Base-by-base conservation (phyloP, 2,797 vertebrate genomes). In the Sebastes paucispinis region DNA sequence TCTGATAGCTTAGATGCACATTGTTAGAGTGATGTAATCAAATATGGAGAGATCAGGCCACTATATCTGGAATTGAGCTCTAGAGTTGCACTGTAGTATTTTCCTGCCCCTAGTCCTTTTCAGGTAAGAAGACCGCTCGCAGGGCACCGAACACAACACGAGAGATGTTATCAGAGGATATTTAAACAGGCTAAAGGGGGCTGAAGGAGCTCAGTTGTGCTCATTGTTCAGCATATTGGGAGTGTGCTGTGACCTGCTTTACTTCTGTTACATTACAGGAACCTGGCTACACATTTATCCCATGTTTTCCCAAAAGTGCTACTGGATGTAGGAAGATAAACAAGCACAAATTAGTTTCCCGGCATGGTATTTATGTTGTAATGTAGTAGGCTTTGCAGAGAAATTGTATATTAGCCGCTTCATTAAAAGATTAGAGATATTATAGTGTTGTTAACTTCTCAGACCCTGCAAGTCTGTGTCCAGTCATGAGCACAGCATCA, bases 171-270 rank as follows among this genome's bases (percentile, higher is more conserved):
- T 94, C 93, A 62, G 80, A 88, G 88, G 89, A 89, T 89, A 88
- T 94, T 92, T 88, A 91, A 93, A 91, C 87, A 65, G 85, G 83
- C 78, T 85, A 73, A 89, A 85, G 75, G 69, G 82, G 82, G 67
- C 71, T 80, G 83, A 93, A 83, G 84, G 77, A 84, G 90, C 89
- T 87, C 80, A 64, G 85, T 90, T 80, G 70, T 89, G 63, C 82
- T 86, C 86, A 90, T 94, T 95, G 90, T 94, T 93, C 80, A 57
- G 80, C 79, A 82, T 86, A 80, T 81, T 87, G 86, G 77, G 80
- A 93, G 88, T 87, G 85, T 91, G 86, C 86, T 83, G 36, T 91
- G 91, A 94, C 94, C 93, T 92, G 89, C 75, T 94, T 93, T 91
- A 83, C 89, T 83, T 87, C 67, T 88, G 86, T 91, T 91, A 65